Base-by-base conservation (phyloP, 2,888 invertebrate species). In the Himalopsyche japonica region DNA sequence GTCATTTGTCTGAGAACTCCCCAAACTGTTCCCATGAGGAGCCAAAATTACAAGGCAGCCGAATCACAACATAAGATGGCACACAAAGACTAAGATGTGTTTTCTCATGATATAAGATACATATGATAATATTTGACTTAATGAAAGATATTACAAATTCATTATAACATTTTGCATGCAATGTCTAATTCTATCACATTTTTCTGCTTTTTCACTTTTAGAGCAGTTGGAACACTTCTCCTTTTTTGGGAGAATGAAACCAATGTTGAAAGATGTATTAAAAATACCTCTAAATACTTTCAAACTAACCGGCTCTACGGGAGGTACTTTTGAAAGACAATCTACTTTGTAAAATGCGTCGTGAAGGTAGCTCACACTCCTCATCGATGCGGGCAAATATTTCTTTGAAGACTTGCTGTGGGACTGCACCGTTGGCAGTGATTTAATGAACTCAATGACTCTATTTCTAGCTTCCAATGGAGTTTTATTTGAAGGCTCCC, bases 391-490 rank as follows among this genome's bases (percentile, higher is more conserved):
- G 1, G 70, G 70, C 30, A 70, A 70, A 27, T n/a, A 30, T 70
- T 70, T 70, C 27, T 27, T 70, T 15, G 70, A 30, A 27, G 70
- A 70, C 27, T 70, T 70, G 27, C 70, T 70, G 70, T 70, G 24
- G 27, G 70, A 70, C 27, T 70, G 70, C 15, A 70, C 77, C n/a
- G 76, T 82, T 20, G 82, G 77, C 20, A 77, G n/a, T 24, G 37
- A 27, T 82, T 82, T 82, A n/a, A 49, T 82, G 47, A 77, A 80
- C 8, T 70, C 70, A 12, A 70, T 70, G 27, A 70, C 70, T 27
- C 70, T 12, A 15, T 70, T 70, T 70, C 70, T 70, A 27, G 47
- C 37, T 20, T 78, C 70, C 4, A 70, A 15, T 12, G 70, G 70
- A 15, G 70, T 70, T 70, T 70, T 70, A 78, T 47, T 78, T 78